These are phyloP conservation scores for Drosophila micromelanica DNA, from an alignment of 1,140 invertebrate species.

Conservation along the genomic window DNA sequence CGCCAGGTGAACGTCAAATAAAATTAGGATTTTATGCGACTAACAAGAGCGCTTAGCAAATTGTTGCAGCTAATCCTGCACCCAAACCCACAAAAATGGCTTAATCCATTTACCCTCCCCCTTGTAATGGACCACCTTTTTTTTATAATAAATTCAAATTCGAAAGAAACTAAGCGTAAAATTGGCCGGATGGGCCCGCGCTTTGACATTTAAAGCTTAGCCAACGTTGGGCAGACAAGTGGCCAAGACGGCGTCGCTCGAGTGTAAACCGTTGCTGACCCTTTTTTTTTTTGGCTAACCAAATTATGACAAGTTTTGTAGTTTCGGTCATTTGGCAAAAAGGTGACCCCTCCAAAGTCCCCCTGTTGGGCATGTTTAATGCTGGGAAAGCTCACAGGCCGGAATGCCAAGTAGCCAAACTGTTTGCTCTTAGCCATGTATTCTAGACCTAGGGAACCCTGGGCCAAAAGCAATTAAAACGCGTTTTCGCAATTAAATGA, in stretches of 20 bases:
- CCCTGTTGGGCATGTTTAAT: slow-evolving; percentile 21
- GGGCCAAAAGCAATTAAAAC: slow-evolving; percentile 75
- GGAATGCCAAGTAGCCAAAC: slow-evolving; percentile 25
- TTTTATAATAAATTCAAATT: slow-evolving; percentile 39
- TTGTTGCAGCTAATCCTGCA: slow-evolving; percentile 47
- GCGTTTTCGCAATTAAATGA: slow-evolving; percentile 83
- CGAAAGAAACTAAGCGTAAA: slow-evolving; percentile 30
- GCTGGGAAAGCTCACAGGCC: slow-evolving; percentile 64
- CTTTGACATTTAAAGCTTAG: slow-evolving; percentile 19
- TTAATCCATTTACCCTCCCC: slow-evolving; percentile 20
- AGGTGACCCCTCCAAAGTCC: too few relatives aligned
- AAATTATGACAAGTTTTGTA: slow-evolving; percentile 32
- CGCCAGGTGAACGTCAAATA: slow-evolving; percentile 25
- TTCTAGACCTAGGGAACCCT: slow-evolving; percentile 28
- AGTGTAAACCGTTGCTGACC: slow-evolving; percentile 21
- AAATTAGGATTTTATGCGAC: slow-evolving; percentile 34
- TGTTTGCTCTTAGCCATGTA: slow-evolving; percentile 28
- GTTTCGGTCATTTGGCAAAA: background rate
- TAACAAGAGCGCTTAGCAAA: slow-evolving; percentile 30
- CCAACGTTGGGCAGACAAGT: too few relatives aligned
- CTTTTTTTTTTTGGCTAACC: slow-evolving; percentile 5
- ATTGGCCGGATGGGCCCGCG: slow-evolving; percentile 22
- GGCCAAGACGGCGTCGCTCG: slow-evolving; percentile 9
- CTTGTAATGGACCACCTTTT: too few relatives aligned
- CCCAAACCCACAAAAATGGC: background rate